These are phyloP conservation scores for Galleria mellonella DNA, from an alignment of 1,140 invertebrate genomes.

Conservation along the genomic window DNA sequence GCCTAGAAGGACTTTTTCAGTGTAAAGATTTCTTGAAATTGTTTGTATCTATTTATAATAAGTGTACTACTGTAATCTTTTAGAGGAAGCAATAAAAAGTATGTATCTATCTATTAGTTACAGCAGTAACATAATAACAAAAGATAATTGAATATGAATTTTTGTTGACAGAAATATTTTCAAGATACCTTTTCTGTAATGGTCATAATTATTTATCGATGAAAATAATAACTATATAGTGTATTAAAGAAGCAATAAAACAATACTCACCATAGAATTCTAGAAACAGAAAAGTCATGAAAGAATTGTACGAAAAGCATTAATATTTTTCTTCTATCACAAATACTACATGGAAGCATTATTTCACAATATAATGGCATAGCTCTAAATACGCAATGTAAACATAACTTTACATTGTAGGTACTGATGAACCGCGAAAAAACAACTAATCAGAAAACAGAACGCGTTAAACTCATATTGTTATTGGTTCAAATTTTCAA, in stretches of 20 bases:
- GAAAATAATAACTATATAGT: too few species aligned
- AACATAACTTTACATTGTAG: slow-evolving; percentile 2
- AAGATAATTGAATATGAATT: too few species aligned
- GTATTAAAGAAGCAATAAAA: slow-evolving; percentile 6
- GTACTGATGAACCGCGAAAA: not conserved
- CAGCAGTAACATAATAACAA: too few species aligned
- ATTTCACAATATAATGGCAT: slow-evolving; percentile 8
- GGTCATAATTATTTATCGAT: too few species aligned
- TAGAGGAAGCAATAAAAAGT: too few species aligned
- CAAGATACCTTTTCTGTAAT: too few species aligned
- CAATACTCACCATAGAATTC: slow-evolving; percentile 48
- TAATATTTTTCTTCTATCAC: slow-evolving; percentile 43
- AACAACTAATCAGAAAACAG: not conserved
- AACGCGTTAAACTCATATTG: not conserved
- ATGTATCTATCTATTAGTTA: too few species aligned
- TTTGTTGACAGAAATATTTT: too few species aligned
- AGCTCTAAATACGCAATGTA: slow-evolving; percentile 2
- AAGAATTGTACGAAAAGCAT: slow-evolving; percentile 42
- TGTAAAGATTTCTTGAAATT: too few species aligned
- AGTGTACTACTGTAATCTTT: too few species aligned
- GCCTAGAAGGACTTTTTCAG: too few species aligned
- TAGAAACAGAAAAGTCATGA: slow-evolving; percentile 68
- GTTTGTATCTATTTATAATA: too few species aligned
- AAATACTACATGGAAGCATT: slow-evolving; percentile 65
- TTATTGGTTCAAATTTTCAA: not conserved